Conservation (phyloP, 2,113 vertebrate genomes). For the Syngnathus typhle region DNA sequence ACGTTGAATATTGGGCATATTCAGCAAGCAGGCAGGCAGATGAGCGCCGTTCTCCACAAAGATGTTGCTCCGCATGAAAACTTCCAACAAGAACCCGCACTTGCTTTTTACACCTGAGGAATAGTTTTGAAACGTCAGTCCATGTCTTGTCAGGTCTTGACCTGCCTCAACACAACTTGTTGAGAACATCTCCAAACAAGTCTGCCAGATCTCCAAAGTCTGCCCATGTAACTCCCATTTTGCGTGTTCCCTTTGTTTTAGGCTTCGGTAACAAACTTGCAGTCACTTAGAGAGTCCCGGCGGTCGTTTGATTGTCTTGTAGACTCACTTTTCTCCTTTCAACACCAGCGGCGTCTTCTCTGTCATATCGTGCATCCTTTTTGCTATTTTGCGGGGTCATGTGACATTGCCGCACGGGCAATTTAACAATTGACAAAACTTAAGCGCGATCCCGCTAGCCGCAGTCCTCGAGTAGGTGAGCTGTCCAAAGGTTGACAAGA, state of each 20-base stretch:
- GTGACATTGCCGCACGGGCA: neutral
- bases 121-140: too few relatives aligned
- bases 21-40: too few relatives aligned
- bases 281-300: neutral
- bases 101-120: too few relatives aligned
- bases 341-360: too few relatives aligned
- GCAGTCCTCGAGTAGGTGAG: neutral
- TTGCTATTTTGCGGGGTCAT: neutral
- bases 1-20: too few relatives aligned
- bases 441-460: conserved; percentile 1
- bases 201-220: neutral
- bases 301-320: neutral
- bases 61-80: too few relatives aligned
- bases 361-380: too few relatives aligned
- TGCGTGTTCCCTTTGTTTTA: too few relatives aligned
- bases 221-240: neutral
- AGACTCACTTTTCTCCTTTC: neutral
- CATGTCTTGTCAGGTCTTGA: too few relatives aligned
- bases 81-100: too few relatives aligned
- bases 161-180: too few relatives aligned
- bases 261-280: neutral
- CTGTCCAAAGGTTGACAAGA: conserved; percentile 45
- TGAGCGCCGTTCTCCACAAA: too few relatives aligned
- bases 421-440: conserved; percentile 8
- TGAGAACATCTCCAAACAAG: neutral